phyloP scores from a whole-genome alignment of 92 coral and sea anemone species.

The Chrysogorgia sp. region DNA sequence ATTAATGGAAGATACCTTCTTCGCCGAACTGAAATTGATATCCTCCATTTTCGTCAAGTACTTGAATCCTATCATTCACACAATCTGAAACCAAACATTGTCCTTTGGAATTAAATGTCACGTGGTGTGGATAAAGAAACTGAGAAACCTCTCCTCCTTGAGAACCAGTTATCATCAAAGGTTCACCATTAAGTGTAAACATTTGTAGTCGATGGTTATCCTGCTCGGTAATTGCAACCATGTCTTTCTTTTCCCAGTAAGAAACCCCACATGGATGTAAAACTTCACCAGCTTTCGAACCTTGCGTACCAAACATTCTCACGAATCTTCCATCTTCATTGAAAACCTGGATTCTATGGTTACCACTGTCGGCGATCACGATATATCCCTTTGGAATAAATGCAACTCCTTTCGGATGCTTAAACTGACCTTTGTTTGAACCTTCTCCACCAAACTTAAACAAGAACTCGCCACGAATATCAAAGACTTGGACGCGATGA shows the following conservation, averaged over 20 bases:
- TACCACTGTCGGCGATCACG: conserved; percentile 88
- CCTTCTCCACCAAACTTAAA: conserved; percentile 91
- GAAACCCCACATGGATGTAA: conserved; percentile 94
- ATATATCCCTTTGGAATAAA: conserved; percentile 79
- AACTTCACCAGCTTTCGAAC: conserved; percentile 70
- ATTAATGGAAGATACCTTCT: no score
- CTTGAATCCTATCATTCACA: conserved; percentile 93
- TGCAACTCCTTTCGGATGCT: conserved; percentile 82
- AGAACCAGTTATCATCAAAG: conserved; percentile 76
- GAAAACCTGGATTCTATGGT: conserved; percentile 86
- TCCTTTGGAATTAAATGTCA: conserved; percentile 75
- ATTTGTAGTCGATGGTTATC: conserved; percentile 88
- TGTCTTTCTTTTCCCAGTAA: conserved; percentile 74
- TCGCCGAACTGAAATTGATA: conserved; percentile 80
- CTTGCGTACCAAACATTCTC: conserved; percentile 77
- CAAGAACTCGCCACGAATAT: conserved; percentile 81
- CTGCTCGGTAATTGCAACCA: conserved; percentile 87
- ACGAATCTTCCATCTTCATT: conserved; percentile 94
- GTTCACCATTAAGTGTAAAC: conserved; percentile 80
- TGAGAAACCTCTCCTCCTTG: conserved; percentile 87
- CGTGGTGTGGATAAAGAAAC: conserved; percentile 91
- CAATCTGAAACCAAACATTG: conserved; percentile 88
- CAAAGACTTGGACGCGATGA: conserved; percentile 94
- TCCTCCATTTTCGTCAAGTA: conserved; percentile 85
- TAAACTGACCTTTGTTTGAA: conserved; percentile 82